phyloP scores from a whole-genome alignment of 2,888 invertebrate genomes.

The Aphidoletes aphidimyza region DNA sequence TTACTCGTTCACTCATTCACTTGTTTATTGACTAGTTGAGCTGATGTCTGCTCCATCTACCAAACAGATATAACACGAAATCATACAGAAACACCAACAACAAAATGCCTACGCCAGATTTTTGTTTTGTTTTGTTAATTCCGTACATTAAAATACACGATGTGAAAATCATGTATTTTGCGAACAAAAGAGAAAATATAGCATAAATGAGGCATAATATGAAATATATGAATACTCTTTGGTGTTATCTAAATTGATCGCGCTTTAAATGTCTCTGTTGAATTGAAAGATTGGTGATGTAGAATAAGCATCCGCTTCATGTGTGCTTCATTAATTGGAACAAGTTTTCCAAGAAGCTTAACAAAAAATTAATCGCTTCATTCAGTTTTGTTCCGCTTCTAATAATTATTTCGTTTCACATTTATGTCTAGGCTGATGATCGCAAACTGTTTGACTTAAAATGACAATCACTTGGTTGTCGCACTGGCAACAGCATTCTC shows the following conservation, averaged over 20 bases:
- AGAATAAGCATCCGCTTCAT: not conserved
- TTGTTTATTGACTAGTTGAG: no score
- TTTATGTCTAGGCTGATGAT: not conserved
- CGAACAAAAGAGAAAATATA: not conserved
- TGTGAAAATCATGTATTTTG: slow-evolving; percentile 16
- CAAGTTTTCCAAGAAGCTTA: slow-evolving; percentile 8
- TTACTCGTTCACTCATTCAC: not conserved
- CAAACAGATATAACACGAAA: not conserved
- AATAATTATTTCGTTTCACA: not conserved
- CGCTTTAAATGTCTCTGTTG: not conserved
- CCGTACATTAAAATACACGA: not conserved
- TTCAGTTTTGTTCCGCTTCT: not conserved
- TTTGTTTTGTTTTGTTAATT: not conserved
- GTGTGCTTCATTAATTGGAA: slow-evolving; percentile 24
- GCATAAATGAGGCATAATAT: not conserved
- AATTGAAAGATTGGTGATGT: slow-evolving; percentile 10
- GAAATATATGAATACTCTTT: not conserved
- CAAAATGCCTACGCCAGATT: not conserved
- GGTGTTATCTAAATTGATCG: slow-evolving; percentile 47
- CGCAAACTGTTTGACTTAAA: not conserved
- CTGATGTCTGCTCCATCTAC: not conserved
- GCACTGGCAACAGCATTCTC: no score
- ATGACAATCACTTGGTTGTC: no score
- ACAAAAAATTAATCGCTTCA: not conserved
- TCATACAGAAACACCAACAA: not conserved